Evolutionary conservation across 2,888 invertebrate genomes (phyloP).

Genomic region (Subacronicta megacephala): DNA sequence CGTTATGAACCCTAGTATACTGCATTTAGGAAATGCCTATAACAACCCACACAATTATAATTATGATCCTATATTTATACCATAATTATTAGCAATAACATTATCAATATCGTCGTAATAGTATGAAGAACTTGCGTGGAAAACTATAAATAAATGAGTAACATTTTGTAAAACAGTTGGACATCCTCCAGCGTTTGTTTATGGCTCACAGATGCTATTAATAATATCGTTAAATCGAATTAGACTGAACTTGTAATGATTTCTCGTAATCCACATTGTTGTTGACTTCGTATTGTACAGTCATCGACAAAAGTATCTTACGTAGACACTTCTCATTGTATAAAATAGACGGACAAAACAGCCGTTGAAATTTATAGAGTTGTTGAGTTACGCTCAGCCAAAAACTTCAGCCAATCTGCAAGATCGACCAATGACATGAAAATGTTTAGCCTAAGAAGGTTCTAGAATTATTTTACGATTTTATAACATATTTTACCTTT

Average conservation of each 20-base stretch:
- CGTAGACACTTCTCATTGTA: too few species aligned
- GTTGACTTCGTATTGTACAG: constrained; percentile 7
- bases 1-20: constrained; percentile 18
- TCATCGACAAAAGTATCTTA: too few species aligned
- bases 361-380: too few species aligned
- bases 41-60: too few species aligned
- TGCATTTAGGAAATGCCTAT: background rate
- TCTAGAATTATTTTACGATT: too few species aligned
- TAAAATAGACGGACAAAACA: too few species aligned
- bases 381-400: too few species aligned
- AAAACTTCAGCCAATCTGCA: too few species aligned
- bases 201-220: constrained; percentile 63
- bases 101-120: constrained; percentile 20
- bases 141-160: constrained; percentile 55
- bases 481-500: too few species aligned
- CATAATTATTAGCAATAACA: constrained; percentile 6
- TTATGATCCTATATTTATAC: background rate
- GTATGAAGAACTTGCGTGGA: constrained; percentile 22
- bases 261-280: constrained; percentile 10
- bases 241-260: constrained; percentile 64
- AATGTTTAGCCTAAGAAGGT: background rate
- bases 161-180: constrained; percentile 71
- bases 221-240: constrained; percentile 60
- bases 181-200: constrained; percentile 79
- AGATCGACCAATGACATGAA: too few species aligned